Base-by-base conservation (phyloP, 2,888 invertebrate species). In the Tetheella fluctuosa region DNA sequence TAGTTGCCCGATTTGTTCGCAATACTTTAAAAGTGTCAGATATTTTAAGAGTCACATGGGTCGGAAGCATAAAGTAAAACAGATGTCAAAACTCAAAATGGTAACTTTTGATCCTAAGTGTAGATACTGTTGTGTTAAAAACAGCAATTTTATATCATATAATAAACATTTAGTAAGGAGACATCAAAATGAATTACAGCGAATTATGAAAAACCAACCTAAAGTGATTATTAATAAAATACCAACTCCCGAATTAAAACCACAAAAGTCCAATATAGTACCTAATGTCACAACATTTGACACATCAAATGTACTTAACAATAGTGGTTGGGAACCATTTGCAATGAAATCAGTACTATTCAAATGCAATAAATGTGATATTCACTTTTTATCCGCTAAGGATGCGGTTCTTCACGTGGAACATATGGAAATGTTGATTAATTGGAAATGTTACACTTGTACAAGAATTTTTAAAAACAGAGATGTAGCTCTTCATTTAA, bases 401-500 rank as follows among this genome's bases (percentile, higher is more conserved):
- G 58, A 72, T 59, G 86, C 86, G 37, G 70, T 63, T 25, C 72
- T 80, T 53, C 90, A 90, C 69, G 62, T 62, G 42, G 69, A 79
- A 59, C 90, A 90, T 61, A 76, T 78, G 67, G 72, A 79, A 63
- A 66, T 81, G 58, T 68, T 82, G 61, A 73, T 77, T 52, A 79
- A 85, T 64, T 89, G 86, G 86, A 83, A 88, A 70, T 90, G 90
- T 69, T 62, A 59, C 13, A 61, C 65, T 20, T 90, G 90, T 65
- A 62, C 71, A 28, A 75, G 71, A 62, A 75, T 80, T 65, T 86
- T 90, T 54, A 87, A 84, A 74, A 77, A 76, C 59, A 73, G 79
- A 57, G 84, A 89, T 67, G 80, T 79, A 64, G 42, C 57, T n/a
- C 60, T 80, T 20, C 90, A 90, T 72, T 61, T 67, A 37, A 72